Base-by-base conservation (phyloP, 2,113 vertebrate species). In the Beaufortia kweichowensis region DNA sequence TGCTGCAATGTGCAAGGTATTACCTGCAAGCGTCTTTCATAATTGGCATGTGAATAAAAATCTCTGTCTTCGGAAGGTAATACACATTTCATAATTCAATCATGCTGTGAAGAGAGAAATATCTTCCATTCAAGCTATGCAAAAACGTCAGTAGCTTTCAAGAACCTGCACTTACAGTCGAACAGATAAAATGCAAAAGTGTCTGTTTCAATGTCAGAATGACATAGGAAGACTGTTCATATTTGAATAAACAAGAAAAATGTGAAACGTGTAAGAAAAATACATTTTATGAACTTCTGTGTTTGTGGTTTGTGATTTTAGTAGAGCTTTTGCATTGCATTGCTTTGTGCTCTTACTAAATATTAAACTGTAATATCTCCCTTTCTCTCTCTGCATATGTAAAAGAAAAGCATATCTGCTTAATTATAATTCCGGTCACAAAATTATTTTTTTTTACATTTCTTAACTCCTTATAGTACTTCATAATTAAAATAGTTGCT, bases 131-230 rank as follows among this genome's bases (percentile, higher is more conserved):
- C 9, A 65, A 4, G 5, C 72, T 75, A 72, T 79, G 68, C 48
- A 78, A 65, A 76, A 35, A 83, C 14, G 3, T 43, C 59, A 72
- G 70, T 79, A 73, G 62, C 80, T 74, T 70, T 75, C 56, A 64
- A 39, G 26, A 21, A 70, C 28, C 50, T 70, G 67, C 67, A 35
- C 17, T 5, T 48, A 24, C 17, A 17, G 28, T 5, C 19, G 43
- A 26, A 67, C 65, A 50, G 43, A 67, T 67, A 3, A 31, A 67
- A 66, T 66, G 39, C 62, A 65, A 21, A 64, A 66, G 14, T 24
- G 24, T 48, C 63, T 19, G 64, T 66, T 66, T 46, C 14, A 77
- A 83, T 77, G 83, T 81, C 76, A 72, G 48, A 48, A 46, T 66
- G 24, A 28, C 41, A 48, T 23, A 19, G 64, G 39, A 3, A 62